Percentiles rank a stretch among this genome's conserved stretches.
Conservation (phyloP, 2,888 invertebrate genomes). For the Ectemnius lituratus region DNA sequence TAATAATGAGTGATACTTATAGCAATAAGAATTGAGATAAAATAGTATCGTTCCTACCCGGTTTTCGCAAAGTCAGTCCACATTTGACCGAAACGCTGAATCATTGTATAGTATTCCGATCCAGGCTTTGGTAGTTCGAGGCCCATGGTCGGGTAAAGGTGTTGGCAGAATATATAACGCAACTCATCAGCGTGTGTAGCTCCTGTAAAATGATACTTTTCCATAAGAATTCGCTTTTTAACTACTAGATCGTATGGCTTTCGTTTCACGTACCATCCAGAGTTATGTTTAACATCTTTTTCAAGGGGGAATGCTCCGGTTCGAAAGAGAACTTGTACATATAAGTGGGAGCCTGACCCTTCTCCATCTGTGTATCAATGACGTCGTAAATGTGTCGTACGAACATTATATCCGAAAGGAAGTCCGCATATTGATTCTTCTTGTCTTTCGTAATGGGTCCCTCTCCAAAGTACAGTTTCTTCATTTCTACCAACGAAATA, state of each 20-base stretch:
- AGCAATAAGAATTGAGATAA: too few species aligned
- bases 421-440: conserved; percentile 45
- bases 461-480: conserved; percentile 61
- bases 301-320: conserved; percentile 49
- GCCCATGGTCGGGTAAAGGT: conserved; percentile 29
- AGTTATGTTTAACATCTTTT: conserved; percentile 39
- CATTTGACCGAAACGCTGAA: conserved; percentile 67
- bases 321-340: conserved; percentile 68
- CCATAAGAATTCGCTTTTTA: not conserved
- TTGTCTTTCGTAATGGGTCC: conserved; percentile 45
- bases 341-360: conserved; percentile 52
- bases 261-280: conserved; percentile 61
- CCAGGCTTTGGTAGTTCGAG: conserved; percentile 36
- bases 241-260: conserved; percentile 46
- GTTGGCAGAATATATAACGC: conserved; percentile 62
- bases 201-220: conserved; percentile 44
- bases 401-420: conserved; percentile 62
- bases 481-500: conserved; percentile 55
- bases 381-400: conserved; percentile 59
- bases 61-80: conserved; percentile 75
- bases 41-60: conserved; percentile 59
- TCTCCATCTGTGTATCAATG: conserved; percentile 52
- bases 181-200: conserved; percentile 67
- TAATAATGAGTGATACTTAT: too few species aligned
- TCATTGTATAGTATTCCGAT: conserved; percentile 52